Evolutionary conservation across 1,140 invertebrate species (phyloP), one percentile per base, ranked within the genome.

Genomic region (Drosophila quadrilineata): DNA sequence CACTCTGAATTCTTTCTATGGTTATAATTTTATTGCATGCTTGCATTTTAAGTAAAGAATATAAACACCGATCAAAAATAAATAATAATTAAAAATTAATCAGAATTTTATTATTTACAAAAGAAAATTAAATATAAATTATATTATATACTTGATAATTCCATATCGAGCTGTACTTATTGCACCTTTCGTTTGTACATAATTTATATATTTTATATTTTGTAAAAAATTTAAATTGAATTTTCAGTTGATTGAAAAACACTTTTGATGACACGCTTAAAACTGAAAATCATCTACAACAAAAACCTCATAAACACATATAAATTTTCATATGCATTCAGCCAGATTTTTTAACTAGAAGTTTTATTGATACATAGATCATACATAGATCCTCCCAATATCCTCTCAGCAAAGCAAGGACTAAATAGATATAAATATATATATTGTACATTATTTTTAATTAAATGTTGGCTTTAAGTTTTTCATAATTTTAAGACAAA

Each of bases 111-210:
- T n/a, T n/a, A n/a, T n/a, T n/a, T n/a, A n/a, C n/a, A n/a, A n/a
- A n/a, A n/a, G n/a, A n/a, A n/a, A 33, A 26, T 28, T 5, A 31
- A 40, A 36, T 14, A 16, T 21, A 46, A 36, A 53, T 2, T 1
- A 29, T 40, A 22, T 16, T 9, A 40, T 6, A 12, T 43, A 49
- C 33, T 64, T 52, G 38, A 19, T 53, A 36, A 33, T 43, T 41
- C 38, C 38, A n/a, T 41, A 60, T 65, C 49, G 36, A 77, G 40
- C 65, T 58, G 50, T 56, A 48, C 29, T 50, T 82, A 52, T 54
- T 56, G 58, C 41, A 68, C 28, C 24, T 36, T 6, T 36, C n/a
- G 3, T 45, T 21, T 58, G 45, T 58, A 58, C 19, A 58, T 60
- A n/a, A n/a, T n/a, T n/a, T n/a, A 59, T 8, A 35, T 35, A 56